Base-by-base conservation (phyloP, 2,113 vertebrate genomes). In the Lophura nycthemera region DNA sequence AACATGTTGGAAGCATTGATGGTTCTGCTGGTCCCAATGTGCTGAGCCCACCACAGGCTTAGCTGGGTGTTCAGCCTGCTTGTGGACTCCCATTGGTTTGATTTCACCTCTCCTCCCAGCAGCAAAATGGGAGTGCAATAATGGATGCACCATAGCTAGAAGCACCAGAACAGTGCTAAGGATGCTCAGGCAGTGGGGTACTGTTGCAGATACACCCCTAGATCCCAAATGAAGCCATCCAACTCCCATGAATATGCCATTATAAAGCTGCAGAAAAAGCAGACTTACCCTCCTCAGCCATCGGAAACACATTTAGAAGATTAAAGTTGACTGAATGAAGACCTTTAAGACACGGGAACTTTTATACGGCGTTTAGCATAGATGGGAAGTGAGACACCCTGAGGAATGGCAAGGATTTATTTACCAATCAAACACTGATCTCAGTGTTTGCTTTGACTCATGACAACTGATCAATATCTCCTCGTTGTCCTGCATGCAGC, bases 351-450 rank as follows among this genome's bases (percentile, higher is more conserved):
- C 48, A 17, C 47, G 0, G 91, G 78, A 79, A 48, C 67, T 43
- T 93, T 96, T 96, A 96, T 96, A 96, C 0, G 67, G 87, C 2
- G 2, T 65, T 89, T 61, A 69, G 63, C 74, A 1, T 11, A 8
- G 5, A 67, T 65, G 91, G 93, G 96, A 96, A 91, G 75, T 96
- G 96, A 96, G 96, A 85, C 96, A 96, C 59, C 15, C 89, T 65
- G 11, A 85, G 93, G 96, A 96, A 96, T 96, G 96, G 78, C 75
- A 95, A 91, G 67, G 93, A 95, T 95, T 95, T 96, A 96, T 92
- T 92, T 94, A 89, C 71, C 57, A 75, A 13, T 40, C 66, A 2
- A 69, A 43, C 17, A 15, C 77, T 70, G 48, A 87, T 91, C 69
- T 79, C 82, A 63, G 17, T 61, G 78, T 65, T 91, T 82, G 84